Evolutionary conservation across 2,113 vertebrate genomes (phyloP).

Genomic region (Psophia crepitans): DNA sequence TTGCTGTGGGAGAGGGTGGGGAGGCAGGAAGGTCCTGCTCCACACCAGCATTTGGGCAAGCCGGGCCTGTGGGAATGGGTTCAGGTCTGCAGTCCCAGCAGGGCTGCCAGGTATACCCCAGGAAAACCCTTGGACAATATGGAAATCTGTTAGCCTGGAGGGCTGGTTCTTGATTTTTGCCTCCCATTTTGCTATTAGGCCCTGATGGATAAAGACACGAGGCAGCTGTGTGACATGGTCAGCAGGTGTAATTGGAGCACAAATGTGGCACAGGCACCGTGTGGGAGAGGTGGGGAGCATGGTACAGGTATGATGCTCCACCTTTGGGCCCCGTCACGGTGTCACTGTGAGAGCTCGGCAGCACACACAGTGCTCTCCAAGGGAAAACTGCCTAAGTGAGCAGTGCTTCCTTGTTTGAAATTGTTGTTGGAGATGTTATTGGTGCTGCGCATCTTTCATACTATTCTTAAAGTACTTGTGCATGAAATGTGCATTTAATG

Average conservation of each 20-base stretch:
- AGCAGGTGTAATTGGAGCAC: fast-evolving
- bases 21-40: not conserved
- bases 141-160: not conserved
- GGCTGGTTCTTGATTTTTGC: not conserved
- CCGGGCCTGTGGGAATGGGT: fast-evolving
- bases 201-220: not conserved
- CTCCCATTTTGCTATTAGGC: not conserved
- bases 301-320: no score
- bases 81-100: not conserved
- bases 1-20: not conserved
- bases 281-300: not conserved
- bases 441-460: not conserved
- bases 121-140: not conserved
- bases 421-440: not conserved
- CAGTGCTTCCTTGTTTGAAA: not conserved
- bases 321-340: not conserved
- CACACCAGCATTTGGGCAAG: not conserved
- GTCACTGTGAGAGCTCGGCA: not conserved
- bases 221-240: not conserved
- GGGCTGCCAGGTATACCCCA: not conserved
- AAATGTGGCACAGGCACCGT: not conserved
- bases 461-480: not conserved
- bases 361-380: not conserved
- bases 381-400: not conserved
- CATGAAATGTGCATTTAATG: not conserved